Percentiles rank a stretch among this genome's conserved stretches.
Evolutionary conservation across 2,113 vertebrate species (phyloP).

Genomic region (Felis chaus): DNA sequence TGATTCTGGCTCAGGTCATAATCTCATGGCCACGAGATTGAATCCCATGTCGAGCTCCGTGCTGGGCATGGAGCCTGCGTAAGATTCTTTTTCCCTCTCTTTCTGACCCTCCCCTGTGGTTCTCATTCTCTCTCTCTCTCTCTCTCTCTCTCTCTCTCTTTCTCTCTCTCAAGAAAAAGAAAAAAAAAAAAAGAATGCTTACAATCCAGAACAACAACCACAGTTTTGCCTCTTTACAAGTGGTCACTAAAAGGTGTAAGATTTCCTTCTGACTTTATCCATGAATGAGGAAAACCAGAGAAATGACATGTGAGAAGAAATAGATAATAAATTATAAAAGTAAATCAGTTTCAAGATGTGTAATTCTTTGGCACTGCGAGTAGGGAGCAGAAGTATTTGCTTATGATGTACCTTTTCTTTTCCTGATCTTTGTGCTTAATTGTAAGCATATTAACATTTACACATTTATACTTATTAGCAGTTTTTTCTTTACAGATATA

Average conservation of each 20-base stretch:
- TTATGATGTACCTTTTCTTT: not conserved
- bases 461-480: not conserved
- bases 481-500: slow-evolving; percentile 25
- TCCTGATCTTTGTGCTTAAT: not conserved
- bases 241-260: not conserved
- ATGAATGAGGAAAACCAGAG: not conserved
- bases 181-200: not conserved
- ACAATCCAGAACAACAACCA: not conserved
- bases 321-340: not conserved
- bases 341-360: not conserved
- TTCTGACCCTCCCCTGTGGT: no score
- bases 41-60: no score
- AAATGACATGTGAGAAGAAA: not conserved
- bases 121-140: no score
- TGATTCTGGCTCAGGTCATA: no score
- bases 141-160: no score
- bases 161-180: no score
- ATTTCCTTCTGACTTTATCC: not conserved
- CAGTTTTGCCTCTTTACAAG: not conserved
- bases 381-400: not conserved
- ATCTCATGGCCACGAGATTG: no score
- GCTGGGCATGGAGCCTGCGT: no score
- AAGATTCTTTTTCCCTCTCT: no score
- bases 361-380: not conserved
- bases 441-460: not conserved